Evolutionary conservation across 2,113 vertebrate genomes (phyloP).

Genomic region (Platichthys stellatus): DNA sequence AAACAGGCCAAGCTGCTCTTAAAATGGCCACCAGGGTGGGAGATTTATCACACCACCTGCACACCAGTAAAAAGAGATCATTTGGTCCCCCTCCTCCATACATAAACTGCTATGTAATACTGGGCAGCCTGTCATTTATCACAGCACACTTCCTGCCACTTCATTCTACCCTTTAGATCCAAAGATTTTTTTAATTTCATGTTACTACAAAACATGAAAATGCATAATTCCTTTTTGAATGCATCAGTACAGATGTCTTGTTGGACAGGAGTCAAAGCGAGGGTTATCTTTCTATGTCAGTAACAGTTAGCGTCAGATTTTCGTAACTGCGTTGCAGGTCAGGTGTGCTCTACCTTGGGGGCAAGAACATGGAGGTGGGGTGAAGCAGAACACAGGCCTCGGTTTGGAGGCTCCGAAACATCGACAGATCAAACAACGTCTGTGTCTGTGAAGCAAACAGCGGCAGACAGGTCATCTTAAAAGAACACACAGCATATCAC

Average conservation of each 20-base stretch:
- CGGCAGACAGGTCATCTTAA: conserved; percentile 34
- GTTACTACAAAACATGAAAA: not conserved
- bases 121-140: conserved; percentile 54
- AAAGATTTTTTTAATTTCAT: conserved; percentile 10
- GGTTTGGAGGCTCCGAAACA: not conserved
- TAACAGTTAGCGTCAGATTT: conserved; percentile 28
- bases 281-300: conserved; percentile 27
- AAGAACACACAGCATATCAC: conserved; percentile 49
- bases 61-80: conserved; percentile 72
- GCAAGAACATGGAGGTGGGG: not conserved
- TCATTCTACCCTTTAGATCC: conserved; percentile 1
- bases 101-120: conserved; percentile 68
- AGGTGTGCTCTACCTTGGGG: conserved; percentile 1
- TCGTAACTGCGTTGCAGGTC: conserved; percentile 22
- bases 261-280: conserved; percentile 13
- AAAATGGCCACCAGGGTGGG: conserved; percentile 66
- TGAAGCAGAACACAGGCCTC: not conserved
- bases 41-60: conserved; percentile 78
- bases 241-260: conserved; percentile 46
- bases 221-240: conserved; percentile 38
- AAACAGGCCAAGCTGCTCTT: conserved; percentile 76
- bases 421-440: not conserved
- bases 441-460: conserved; percentile 25
- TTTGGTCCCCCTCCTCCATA: conserved; percentile 59
- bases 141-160: conserved; percentile 44